Conservation (phyloP, 2,113 vertebrate genomes). For the Andinoacara biseriatus region DNA sequence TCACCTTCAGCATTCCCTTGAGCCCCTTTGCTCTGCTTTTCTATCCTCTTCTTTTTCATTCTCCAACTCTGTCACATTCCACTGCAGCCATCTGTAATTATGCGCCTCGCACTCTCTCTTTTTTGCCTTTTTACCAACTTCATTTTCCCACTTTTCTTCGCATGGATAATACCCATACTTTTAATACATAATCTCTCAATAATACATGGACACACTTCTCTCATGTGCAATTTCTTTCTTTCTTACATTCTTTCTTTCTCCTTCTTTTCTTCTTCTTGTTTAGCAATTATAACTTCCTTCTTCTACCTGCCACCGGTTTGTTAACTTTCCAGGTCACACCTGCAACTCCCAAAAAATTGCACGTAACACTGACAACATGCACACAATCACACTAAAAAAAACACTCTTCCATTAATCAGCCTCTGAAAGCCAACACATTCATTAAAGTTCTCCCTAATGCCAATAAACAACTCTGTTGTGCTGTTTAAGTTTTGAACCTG, state of each 20-base stretch:
- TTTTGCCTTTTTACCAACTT: not conserved
- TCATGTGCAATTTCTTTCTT: not conserved
- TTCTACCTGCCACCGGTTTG: conserved; percentile 1
- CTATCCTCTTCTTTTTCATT: conserved; percentile 2
- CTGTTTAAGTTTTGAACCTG: not conserved
- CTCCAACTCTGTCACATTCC: conserved; percentile 35
- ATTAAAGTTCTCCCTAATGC: no score
- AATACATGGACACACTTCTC: not conserved
- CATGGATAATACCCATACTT: not conserved
- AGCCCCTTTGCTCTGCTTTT: conserved; percentile 19
- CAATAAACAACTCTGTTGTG: not conserved
- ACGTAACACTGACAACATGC: not conserved
- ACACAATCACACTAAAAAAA: not conserved
- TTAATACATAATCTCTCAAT: not conserved
- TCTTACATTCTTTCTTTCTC: not conserved
- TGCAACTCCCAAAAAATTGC: conserved; percentile 9
- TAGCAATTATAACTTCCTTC: not conserved
- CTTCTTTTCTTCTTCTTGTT: not conserved
- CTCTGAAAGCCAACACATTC: not conserved
- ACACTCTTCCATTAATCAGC: not conserved
- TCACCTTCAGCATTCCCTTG: conserved; percentile 33
- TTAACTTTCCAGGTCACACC: conserved; percentile 39
- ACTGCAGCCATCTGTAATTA: conserved; percentile 32
- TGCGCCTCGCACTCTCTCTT: not conserved
- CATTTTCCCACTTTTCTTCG: not conserved